phyloP scores from a whole-genome alignment of 2,888 invertebrate species.

The Spisula solida region DNA sequence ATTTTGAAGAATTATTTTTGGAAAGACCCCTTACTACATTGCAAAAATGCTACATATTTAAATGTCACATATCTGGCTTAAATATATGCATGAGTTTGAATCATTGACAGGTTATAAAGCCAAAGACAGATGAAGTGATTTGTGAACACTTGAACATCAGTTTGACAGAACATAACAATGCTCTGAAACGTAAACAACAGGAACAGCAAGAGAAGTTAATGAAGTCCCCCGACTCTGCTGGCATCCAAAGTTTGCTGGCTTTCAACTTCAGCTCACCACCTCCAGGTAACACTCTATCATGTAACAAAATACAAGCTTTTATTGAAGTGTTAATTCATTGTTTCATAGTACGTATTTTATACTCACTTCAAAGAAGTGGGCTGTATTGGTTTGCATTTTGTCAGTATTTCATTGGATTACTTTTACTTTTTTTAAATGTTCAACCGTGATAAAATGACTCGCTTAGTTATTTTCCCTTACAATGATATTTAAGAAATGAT shows the following conservation, averaged over 20 bases:
- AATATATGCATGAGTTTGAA: neutral
- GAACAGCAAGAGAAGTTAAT: slow-evolving; percentile 75
- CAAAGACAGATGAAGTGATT: slow-evolving; percentile 96
- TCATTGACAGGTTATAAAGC: slow-evolving; percentile 92
- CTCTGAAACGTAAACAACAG: slow-evolving; percentile 72
- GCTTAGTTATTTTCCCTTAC: no score
- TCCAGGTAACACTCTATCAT: slow-evolving; percentile 17
- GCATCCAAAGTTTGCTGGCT: slow-evolving; percentile 60
- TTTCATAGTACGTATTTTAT: no score
- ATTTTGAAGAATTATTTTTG: no score
- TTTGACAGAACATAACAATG: slow-evolving; percentile 80
- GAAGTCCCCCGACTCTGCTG: slow-evolving; percentile 67
- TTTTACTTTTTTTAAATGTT: no score
- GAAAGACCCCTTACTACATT: no score
- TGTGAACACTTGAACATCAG: slow-evolving; percentile 95
- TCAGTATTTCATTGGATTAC: no score
- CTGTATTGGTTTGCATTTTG: no score
- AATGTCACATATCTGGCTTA: no score
- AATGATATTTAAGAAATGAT: no score
- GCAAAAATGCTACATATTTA: no score
- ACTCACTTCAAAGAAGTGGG: no score
- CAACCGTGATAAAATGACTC: no score
- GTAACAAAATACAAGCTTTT: neutral
- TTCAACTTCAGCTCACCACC: slow-evolving; percentile 62
- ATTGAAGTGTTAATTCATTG: neutral